Conservation (phyloP, 2,888 invertebrate species). For the Priapulus caudatus region DNA sequence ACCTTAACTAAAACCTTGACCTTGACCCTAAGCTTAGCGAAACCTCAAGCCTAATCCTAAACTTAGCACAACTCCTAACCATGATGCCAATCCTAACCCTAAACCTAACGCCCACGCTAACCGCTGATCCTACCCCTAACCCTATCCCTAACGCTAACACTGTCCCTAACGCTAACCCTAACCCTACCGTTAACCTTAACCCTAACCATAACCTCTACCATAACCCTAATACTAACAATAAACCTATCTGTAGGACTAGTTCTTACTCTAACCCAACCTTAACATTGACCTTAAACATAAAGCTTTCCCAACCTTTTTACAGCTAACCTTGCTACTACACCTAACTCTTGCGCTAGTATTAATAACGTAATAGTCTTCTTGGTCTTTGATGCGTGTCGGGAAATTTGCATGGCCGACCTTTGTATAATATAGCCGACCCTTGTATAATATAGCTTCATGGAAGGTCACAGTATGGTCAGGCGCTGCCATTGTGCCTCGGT, state of each 20-base stretch:
- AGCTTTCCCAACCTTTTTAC: too few species aligned
- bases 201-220: too few species aligned
- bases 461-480: too few species aligned
- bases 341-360: too few species aligned
- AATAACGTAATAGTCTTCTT: too few species aligned
- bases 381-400: too few species aligned
- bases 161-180: constrained; percentile 24
- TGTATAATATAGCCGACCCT: too few species aligned
- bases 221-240: constrained; percentile 18
- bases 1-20: constrained; percentile 15
- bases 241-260: constrained; percentile 16
- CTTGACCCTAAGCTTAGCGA: constrained; percentile 15
- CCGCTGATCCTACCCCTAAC: constrained; percentile 22
- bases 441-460: too few species aligned
- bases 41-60: constrained; percentile 13
- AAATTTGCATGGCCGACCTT: too few species aligned
- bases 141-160: constrained; percentile 23
- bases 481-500: too few species aligned
- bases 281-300: constrained; percentile 4
- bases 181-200: constrained; percentile 21
- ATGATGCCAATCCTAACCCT: constrained; percentile 21
- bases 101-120: constrained; percentile 21
- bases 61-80: neutral
- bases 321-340: too few species aligned
- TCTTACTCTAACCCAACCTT: constrained; percentile 16